phyloP scores from a whole-genome alignment of 1,140 invertebrate species.

The Drosophila pachea region DNA sequence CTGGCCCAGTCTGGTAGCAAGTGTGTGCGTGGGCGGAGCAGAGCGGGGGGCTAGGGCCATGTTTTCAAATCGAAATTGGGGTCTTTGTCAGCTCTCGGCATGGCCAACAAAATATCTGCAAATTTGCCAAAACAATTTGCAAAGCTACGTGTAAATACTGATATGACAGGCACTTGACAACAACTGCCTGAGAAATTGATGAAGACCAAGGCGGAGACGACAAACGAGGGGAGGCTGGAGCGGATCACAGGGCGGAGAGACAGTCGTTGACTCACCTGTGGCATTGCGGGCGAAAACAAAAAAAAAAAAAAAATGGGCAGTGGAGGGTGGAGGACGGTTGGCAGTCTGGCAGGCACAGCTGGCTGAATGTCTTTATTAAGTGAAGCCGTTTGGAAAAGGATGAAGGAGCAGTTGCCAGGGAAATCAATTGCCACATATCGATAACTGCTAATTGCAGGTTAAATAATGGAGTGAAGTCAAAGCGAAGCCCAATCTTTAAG shows the following conservation, averaged over 20 bases:
- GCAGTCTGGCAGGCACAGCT: constrained; percentile 38
- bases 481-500: too few relatives aligned
- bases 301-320: background rate
- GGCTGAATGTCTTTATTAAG: constrained; percentile 59
- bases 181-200: constrained; percentile 30
- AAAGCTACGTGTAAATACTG: constrained; percentile 76
- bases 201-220: constrained; percentile 9
- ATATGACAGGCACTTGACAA: constrained; percentile 69
- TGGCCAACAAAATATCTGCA: constrained; percentile 59
- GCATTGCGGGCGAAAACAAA: background rate
- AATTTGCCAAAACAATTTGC: constrained; percentile 77
- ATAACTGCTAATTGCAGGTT: background rate
- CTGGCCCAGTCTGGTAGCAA: background rate
- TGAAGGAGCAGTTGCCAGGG: background rate
- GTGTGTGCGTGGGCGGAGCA: constrained; percentile 12
- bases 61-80: constrained; percentile 31
- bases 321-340: too few relatives aligned
- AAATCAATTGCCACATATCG: background rate
- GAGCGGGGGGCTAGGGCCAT: too few relatives aligned
- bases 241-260: background rate
- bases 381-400: constrained; percentile 20
- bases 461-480: too few relatives aligned
- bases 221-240: background rate
- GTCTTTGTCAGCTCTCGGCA: constrained; percentile 44
- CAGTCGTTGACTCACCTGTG: constrained; percentile 21